Evolutionary conservation across 2,888 invertebrate genomes (phyloP).

Genomic region (Parascotia fuliginaria): DNA sequence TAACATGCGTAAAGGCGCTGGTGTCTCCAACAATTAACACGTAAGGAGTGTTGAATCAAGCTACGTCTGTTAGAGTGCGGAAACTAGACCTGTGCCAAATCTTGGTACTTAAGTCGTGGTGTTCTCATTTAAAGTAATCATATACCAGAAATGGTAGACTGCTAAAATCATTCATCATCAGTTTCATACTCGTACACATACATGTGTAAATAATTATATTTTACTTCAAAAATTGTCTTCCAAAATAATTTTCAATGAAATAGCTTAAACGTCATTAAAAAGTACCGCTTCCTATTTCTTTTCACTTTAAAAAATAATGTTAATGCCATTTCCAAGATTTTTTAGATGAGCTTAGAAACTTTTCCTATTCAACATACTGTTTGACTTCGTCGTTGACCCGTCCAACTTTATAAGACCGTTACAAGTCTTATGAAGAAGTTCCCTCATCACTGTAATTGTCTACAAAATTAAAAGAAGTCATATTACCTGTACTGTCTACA

Average conservation of each 20-base stretch:
- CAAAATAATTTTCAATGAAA: no score
- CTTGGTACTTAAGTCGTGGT: neutral
- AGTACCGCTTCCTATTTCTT: neutral
- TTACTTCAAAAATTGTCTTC: no score
- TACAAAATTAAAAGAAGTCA: neutral
- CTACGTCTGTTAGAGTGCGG: neutral
- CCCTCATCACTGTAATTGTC: neutral
- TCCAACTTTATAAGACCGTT: neutral
- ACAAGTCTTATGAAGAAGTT: neutral
- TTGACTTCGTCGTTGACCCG: neutral
- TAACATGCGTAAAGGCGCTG: neutral
- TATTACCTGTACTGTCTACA: neutral
- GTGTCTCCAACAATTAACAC: slow-evolving; percentile 1
- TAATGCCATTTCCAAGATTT: neutral
- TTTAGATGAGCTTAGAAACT: neutral
- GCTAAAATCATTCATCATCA: no score
- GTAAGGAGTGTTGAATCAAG: neutral
- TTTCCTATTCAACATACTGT: neutral
- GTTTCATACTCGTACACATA: no score
- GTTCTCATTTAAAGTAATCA: neutral
- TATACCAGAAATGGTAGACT: neutral
- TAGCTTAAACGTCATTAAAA: no score
- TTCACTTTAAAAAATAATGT: neutral
- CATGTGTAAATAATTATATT: no score
- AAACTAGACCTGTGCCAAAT: slow-evolving; percentile 1